Percentiles rank a stretch among this genome's conserved stretches.
phyloP scores from a whole-genome alignment of 2,113 vertebrate genomes.

The Amblyornis subalaris region DNA sequence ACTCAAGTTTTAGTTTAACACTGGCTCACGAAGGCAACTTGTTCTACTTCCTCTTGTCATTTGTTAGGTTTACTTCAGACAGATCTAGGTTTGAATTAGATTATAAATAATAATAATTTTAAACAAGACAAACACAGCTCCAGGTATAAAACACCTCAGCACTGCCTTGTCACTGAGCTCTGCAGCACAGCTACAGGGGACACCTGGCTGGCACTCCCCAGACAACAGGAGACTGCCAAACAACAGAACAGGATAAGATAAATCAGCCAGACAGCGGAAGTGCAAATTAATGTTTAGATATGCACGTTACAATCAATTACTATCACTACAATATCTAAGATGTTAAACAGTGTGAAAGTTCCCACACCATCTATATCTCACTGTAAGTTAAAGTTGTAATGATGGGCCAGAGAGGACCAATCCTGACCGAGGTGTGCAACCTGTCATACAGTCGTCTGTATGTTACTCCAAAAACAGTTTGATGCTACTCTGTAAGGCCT shows the following conservation, averaged over 20 bases:
- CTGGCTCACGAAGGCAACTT: background rate
- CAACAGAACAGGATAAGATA: background rate
- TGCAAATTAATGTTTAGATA: background rate
- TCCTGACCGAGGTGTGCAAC: background rate
- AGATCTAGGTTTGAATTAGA: background rate
- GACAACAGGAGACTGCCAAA: background rate
- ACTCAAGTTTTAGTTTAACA: background rate
- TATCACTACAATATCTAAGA: background rate
- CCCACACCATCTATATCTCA: background rate
- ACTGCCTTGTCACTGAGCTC: background rate
- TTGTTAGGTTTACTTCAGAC: background rate
- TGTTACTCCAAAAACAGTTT: background rate
- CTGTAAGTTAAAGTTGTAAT: background rate
- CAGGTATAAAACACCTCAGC: background rate
- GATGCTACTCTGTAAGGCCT: background rate
- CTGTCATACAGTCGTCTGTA: too few relatives aligned
- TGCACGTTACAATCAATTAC: background rate
- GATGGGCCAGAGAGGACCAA: background rate
- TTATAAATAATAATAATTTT: background rate
- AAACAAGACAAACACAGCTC: background rate
- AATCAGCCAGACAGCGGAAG: background rate
- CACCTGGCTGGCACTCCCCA: accelerated
- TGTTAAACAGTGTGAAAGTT: background rate
- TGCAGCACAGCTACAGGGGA: background rate
- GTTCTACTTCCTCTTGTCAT: background rate